Base-by-base conservation (phyloP, 2,888 invertebrate species). In the Choreutis nemorana region DNA sequence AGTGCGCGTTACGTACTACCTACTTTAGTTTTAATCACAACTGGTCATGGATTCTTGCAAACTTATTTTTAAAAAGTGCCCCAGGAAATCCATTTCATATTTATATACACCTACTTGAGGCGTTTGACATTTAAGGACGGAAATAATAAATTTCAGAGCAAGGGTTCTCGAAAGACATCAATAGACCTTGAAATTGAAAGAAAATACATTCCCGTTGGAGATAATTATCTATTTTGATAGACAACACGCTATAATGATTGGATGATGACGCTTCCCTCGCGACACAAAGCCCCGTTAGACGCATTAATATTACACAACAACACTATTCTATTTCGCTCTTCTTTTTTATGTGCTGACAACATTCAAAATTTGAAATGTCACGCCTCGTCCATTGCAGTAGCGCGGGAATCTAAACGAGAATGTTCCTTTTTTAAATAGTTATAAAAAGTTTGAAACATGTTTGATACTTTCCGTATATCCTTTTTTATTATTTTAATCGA, bases 301-400 rank as follows among this genome's bases (percentile, higher is more conserved):
- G 68, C 71, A 65, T 73, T 72, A 67, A 70, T 66, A 68, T 63
- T 55, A 63, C 54, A 58, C 63, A 62, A 63, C 58, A 64, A 63
- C 59, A 59, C 62, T 60, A 63, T 68, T 61, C 60, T 50, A 50
- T 50, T 49, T 48, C 48, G 53, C 51, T 54, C 23, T 53, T 41
- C 44, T 56, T 64, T 66, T 64, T 65, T 66, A 50, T 57, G 38
- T 35, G 55, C 64, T 66, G 63, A 60, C 66, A 66, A 61, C 66
- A 66, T 50, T 61, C 57, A 60, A 65, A 61, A 65, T 73, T 73
- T 72, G 59, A 40, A 73, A 65, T 75, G 77, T 75, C 75, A 75
- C 75, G 77, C 68, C 73, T 77, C 62, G 72, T 75, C 72, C 71
- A 63, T 64, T 62, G 66, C 53, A 42, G 41, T 48, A 48, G 56